These are phyloP conservation scores for Coregonus suidteri DNA, from an alignment of 2,797 vertebrate species.

Conservation along the genomic window DNA sequence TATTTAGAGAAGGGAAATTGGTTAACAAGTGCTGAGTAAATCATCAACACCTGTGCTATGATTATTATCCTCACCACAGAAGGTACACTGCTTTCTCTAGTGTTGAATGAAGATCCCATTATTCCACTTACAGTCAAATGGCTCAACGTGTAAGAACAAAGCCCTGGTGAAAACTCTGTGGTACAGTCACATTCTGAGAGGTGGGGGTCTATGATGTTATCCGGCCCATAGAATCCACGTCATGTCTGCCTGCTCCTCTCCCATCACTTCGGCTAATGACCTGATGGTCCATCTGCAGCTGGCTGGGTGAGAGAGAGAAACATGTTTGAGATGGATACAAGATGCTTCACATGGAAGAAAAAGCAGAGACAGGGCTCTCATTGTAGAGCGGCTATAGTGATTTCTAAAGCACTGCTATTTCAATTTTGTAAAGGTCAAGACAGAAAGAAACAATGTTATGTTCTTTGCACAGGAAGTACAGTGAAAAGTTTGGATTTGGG, in stretches of 20 bases:
- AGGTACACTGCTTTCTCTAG: not conserved
- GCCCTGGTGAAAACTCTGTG: no score
- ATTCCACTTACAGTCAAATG: not conserved
- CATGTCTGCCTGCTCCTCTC: not conserved
- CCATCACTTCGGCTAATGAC: not conserved
- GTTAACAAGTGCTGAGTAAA: slow-evolving; percentile 46
- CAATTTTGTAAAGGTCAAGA: slow-evolving; percentile 32
- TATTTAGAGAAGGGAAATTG: slow-evolving; percentile 23
- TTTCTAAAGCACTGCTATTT: not conserved
- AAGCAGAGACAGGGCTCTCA: not conserved
- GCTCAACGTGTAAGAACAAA: not conserved
- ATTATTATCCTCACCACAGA: slow-evolving; percentile 43
- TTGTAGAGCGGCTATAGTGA: not conserved
- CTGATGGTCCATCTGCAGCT: not conserved
- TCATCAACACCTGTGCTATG: slow-evolving; percentile 41
- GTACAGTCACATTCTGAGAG: not conserved
- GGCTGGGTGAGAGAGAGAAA: not conserved
- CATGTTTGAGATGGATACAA: not conserved
- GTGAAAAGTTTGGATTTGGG: slow-evolving; percentile 35
- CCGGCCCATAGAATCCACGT: not conserved
- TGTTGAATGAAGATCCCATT: not conserved
- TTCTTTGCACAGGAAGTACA: slow-evolving; percentile 39
- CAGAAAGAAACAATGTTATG: slow-evolving; percentile 14
- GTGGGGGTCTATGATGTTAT: not conserved
- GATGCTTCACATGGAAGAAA: not conserved